Base-by-base conservation (phyloP, 2,113 vertebrate species). In the Eptesicus fuscus region DNA sequence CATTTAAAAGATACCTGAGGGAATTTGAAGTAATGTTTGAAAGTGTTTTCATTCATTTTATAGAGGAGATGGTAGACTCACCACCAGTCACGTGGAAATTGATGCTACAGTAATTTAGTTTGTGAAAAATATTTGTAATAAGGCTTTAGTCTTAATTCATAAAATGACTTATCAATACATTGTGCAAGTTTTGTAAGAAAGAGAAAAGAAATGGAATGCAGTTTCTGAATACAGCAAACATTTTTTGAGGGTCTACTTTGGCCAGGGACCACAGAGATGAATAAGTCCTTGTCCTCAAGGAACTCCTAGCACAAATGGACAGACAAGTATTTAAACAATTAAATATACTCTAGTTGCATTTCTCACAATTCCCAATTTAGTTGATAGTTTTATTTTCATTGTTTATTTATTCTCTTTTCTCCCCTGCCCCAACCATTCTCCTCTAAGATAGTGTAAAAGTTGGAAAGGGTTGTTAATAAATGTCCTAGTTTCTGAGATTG, bases 41-140 rank as follows among this genome's bases (percentile, higher is more conserved):
- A 67, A 77, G 63, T 79, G 37, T 61, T 95, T 90, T 84, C 37
- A 71, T 69, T 76, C 84, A 47, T 76, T 83, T 78, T 92, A 77
- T 74, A 85, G 59, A 77, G 35, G 86, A 67, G 51, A 42, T 40
- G 40, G 22, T 71, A 87, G 63, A 51, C 13, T 95, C 22, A 56
- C 30, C 5, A 10, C 18, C 18, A 42, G n/a, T 67, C 70, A 73
- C 13, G 42, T 83, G 63, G 35, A 86, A 73, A 32, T 73, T 32
- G 37, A 61, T 37, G 3, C 67, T 65, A 4, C 35, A 71, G 40
- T 78, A 82, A 71, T 65, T 93, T 76, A 42, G 22, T 76, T 73
- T 82, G 35, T 73, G 61, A 67, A 17, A 73, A 59, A 42, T 89
- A 65, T 37, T 88, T 91, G 49, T 73, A 37, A 56, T 67, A 63